These are phyloP conservation scores for Zoanthus solanderi DNA, from an alignment of 92 coral and sea anemone genomes.

Conservation along the genomic window DNA sequence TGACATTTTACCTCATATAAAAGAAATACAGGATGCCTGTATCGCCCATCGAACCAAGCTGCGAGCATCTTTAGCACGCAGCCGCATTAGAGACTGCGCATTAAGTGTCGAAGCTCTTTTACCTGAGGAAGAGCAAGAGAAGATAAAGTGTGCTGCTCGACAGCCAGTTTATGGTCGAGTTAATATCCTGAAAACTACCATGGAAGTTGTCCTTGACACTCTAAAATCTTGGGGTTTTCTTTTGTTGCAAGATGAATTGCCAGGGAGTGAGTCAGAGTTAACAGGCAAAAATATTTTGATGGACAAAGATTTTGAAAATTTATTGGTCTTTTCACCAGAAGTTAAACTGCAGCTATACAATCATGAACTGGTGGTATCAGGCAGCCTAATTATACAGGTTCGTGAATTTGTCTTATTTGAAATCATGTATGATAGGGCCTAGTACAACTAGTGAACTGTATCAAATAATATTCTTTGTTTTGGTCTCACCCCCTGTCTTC, in stretches of 20 bases:
- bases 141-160: conserved; percentile 81
- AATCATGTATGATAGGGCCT: too few species aligned
- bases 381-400: conserved; percentile 93
- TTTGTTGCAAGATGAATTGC: conserved; percentile 64
- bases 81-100: conserved; percentile 95
- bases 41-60: conserved; percentile 82
- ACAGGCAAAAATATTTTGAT: conserved; percentile 76
- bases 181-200: conserved; percentile 75
- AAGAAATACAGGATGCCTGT: conserved; percentile 89
- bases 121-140: conserved; percentile 96
- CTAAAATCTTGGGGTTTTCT: conserved; percentile 77
- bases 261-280: conserved; percentile 40
- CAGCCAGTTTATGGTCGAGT: conserved; percentile 94
- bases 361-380: conserved; percentile 79
- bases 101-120: conserved; percentile 96
- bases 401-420: neutral
- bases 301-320: conserved; percentile 88
- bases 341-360: conserved; percentile 91
- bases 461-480: neutral
- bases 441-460: too few species aligned
- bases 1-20: conserved; percentile 79
- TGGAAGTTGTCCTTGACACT: conserved; percentile 68
- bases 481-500: neutral
- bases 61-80: conserved; percentile 94
- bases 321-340: conserved; percentile 86